Base-by-base conservation (phyloP, 35 echinoderm and acorn worm genomes). In the Ophiothrix spiculata region DNA sequence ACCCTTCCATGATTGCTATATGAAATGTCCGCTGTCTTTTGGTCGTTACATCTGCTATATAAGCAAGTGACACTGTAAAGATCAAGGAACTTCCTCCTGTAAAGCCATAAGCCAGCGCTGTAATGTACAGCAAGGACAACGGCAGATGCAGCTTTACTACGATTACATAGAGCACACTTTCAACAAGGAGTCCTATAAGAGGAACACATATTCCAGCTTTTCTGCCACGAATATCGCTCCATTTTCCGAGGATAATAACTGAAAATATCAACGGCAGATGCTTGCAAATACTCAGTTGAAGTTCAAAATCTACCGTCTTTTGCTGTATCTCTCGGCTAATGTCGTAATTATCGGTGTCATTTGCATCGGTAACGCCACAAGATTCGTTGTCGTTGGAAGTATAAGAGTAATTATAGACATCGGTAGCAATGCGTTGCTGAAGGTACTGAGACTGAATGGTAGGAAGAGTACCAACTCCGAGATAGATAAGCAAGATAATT, bases 11-110 rank as follows among this genome's bases (percentile, higher is more conserved):
- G 19, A 80, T 32, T 1, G 86, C 77, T 8, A 91, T 56, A 31
- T 63, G 89, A 74, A 91, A 80, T 75, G 84, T 85, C n/a, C 89
- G 89, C 4, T 85, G 85, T 23, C 74, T 41, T 33, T 77, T 56
- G 3, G 41, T 80, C 1, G 89, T 91, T 25, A 91, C 28, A 82
- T 91, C 89, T 23, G 89, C 89, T 6, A 86, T 73, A 56, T 91
- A 91, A 4, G 89, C 83, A 1, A 86, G 49, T 25, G 56, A 86
- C 3, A 80, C 34, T 0, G 89, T 36, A 0, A 91, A 38, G 4
- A 91, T 1, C 1, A 91, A 83, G 45, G 84, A 63, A 37, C 64
- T 35, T 4, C 83, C 77, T 12, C 89, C 89, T 0, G 75, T 80
- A 8, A 85, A 56, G 0, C 89, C 83, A 15, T 79, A 76, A 1